Base-by-base conservation (phyloP, 1,140 invertebrate species). In the Cyrtorhinus lividipennis region DNA sequence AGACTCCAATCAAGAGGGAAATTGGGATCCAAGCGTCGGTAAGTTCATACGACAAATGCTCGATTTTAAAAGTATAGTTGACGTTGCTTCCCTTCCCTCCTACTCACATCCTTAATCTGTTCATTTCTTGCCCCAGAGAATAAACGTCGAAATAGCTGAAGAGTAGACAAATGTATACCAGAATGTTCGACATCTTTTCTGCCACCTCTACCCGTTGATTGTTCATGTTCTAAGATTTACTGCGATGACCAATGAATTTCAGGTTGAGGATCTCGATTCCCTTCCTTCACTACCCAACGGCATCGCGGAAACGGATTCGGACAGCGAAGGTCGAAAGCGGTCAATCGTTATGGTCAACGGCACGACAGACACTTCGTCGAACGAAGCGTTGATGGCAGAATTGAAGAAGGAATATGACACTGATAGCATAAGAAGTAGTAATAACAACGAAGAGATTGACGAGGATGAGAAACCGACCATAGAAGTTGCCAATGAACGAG, bases 1-100 rank as follows among this genome's bases (percentile, higher is more conserved):
- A 65, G 45, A 25, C 63, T 20, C 44, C 63, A 5, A 23, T 24
- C 10, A 44, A 46, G 25, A 30, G 44, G n/a, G 66, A 68, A 48
- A 62, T 67, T 22, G 66, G 62, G 15, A 61, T 69, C 5, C 66
- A 69, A 59, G 66, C 65, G 20, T 62, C 53, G 20, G 62, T 63
- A 67, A 53, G 48, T 44, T 1, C 2, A 22, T 1, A 10, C 15
- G 15, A 48, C n/a, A 25, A 46, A 64, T n/a, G n/a, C n/a, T n/a
- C n/a, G n/a, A n/a, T n/a, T n/a, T n/a, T n/a, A n/a, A n/a, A n/a
- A n/a, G n/a, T n/a, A n/a, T n/a, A n/a, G n/a, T n/a, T n/a, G n/a
- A n/a, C n/a, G n/a, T n/a, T n/a, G n/a, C n/a, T n/a, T n/a, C n/a
- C n/a, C n/a, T n/a, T n/a, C n/a, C n/a, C n/a, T n/a, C n/a, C n/a